phyloP scores from a whole-genome alignment of 2,113 vertebrate genomes.

The Scophthalmus maximus region DNA sequence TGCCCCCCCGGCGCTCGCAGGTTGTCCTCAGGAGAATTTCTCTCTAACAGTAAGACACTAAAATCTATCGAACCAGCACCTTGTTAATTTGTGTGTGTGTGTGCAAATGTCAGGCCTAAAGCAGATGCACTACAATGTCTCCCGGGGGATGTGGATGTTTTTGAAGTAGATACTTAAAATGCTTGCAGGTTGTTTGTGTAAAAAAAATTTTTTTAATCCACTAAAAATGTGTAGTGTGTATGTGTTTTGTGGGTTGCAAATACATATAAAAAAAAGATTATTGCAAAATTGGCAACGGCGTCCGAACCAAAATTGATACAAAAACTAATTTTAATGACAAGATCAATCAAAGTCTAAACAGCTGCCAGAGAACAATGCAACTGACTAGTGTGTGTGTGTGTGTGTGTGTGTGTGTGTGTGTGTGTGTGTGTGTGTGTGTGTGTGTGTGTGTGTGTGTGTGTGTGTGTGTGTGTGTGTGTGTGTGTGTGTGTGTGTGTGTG shows the following conservation, averaged over 20 bases:
- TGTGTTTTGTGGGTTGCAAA: neutral
- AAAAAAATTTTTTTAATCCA: no score
- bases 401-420: neutral
- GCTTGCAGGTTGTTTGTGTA: neutral
- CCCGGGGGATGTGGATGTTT: neutral
- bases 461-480: no score
- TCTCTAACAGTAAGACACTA: neutral
- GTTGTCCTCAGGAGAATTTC: neutral
- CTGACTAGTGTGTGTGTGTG: neutral
- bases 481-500: no score
- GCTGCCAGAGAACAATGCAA: neutral
- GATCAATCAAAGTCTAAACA: neutral
- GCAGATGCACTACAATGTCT: neutral
- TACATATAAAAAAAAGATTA: neutral
- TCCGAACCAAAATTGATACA: neutral
- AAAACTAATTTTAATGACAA: neutral
- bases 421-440: no score
- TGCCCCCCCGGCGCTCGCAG: no score
- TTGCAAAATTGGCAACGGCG: neutral
- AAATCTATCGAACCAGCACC: neutral
- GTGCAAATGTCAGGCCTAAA: neutral
- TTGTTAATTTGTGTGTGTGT: neutral
- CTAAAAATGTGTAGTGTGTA: neutral
- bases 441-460: no score
- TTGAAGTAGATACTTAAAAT: neutral